Evolutionary conservation across 2,797 vertebrate species (phyloP).

Genomic region (Mallotus villosus): DNA sequence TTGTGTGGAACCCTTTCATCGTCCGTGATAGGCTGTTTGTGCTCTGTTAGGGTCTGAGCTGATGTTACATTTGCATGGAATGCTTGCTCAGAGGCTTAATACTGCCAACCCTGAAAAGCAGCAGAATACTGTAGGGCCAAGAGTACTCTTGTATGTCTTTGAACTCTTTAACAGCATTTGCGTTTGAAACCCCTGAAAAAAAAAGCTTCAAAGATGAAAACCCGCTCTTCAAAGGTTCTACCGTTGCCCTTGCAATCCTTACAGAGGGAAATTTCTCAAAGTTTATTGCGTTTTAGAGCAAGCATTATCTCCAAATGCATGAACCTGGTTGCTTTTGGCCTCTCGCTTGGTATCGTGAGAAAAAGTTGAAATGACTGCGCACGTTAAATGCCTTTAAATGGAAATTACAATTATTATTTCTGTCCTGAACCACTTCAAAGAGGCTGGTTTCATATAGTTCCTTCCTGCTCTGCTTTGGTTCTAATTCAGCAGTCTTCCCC

Average conservation of each 20-base stretch:
- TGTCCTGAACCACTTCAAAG: slow-evolving; percentile 45
- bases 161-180: slow-evolving; percentile 70
- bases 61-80: slow-evolving; percentile 46
- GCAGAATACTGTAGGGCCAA: slow-evolving; percentile 60
- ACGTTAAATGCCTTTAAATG: slow-evolving; percentile 58
- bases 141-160: slow-evolving; percentile 69
- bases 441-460: slow-evolving; percentile 10
- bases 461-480: slow-evolving; percentile 1
- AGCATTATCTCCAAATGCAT: slow-evolving; percentile 71
- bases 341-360: slow-evolving; percentile 50
- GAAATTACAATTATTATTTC: slow-evolving; percentile 57
- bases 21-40: slow-evolving; percentile 57
- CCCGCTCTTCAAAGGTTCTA: slow-evolving; percentile 71
- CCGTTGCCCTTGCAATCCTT: slow-evolving; percentile 63
- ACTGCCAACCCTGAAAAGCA: slow-evolving; percentile 63
- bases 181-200: slow-evolving; percentile 71
- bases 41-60: slow-evolving; percentile 36
- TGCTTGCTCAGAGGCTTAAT: slow-evolving; percentile 41
- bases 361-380: slow-evolving; percentile 56
- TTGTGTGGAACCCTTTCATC: slow-evolving; percentile 45
- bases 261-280: slow-evolving; percentile 65
- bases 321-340: slow-evolving; percentile 62
- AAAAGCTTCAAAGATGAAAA: slow-evolving; percentile 75
- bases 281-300: slow-evolving; percentile 62
- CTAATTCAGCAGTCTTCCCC: not conserved